These are phyloP conservation scores for Silurus glanis DNA, from an alignment of 2,113 vertebrate genomes.

Conservation along the genomic window DNA sequence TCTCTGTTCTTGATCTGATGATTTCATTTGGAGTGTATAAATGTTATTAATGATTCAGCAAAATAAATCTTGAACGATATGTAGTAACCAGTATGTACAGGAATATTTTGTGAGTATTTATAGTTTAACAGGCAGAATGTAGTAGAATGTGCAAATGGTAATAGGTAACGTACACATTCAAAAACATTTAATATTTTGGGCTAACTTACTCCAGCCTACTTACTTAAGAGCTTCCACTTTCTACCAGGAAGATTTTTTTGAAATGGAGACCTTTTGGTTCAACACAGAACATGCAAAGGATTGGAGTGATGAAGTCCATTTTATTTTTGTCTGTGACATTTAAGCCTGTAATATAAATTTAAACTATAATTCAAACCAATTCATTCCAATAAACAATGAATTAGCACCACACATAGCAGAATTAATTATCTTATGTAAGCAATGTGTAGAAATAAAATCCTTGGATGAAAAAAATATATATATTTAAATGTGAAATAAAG, in stretches of 20 bases:
- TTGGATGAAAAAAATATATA: background rate
- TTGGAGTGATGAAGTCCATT: background rate
- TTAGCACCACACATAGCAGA: background rate
- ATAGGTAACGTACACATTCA: background rate
- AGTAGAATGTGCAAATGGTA: background rate
- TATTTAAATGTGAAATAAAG: background rate
- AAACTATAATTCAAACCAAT: background rate
- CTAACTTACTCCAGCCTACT: too few relatives aligned
- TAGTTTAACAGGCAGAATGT: background rate
- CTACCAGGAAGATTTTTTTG: background rate
- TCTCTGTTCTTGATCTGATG: background rate
- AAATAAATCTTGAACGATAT: slow-evolving; percentile 10
- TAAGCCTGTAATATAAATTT: background rate
- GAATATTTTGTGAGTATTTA: background rate
- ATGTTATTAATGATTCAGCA: background rate
- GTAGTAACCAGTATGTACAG: background rate
- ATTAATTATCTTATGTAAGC: background rate
- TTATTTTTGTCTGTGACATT: background rate
- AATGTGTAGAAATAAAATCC: background rate
- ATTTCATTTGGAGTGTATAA: background rate
- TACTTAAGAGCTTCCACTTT: background rate
- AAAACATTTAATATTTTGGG: background rate
- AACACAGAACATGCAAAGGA: background rate
- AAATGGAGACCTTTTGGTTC: background rate
- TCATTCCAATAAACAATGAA: background rate